Base-by-base conservation (phyloP, 2,113 vertebrate species). In the Lampris megalopsis region DNA sequence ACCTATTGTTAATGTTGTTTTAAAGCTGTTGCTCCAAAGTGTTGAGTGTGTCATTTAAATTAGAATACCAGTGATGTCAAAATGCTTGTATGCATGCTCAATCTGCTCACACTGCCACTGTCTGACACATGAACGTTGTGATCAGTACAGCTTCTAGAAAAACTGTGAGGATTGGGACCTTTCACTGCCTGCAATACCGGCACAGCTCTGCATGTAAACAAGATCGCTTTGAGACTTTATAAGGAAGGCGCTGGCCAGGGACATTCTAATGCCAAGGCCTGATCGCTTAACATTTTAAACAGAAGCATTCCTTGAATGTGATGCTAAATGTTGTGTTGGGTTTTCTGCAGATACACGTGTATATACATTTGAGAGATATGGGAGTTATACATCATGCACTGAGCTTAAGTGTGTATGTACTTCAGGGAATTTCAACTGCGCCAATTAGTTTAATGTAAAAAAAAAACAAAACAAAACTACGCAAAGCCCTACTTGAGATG, bases 331-430 rank as follows among this genome's bases (percentile, higher is more conserved):
- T 61, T 68, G 60, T 10, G n/a, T 36, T 48, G 41, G 57, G 49
- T 54, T 81, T 81, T 75, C 54, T 63, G 64, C 64, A 68, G 9
- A 5, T 62, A 72, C 64, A 61, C 68, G 68, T 77, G 41, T 59
- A 60, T 77, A 45, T 59, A 60, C 64, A 77, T 75, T 80, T 47
- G 53, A 83, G 52, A 72, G 75, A 75, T 65, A 59, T 61, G 76
- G 24, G 53, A 66, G 45, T 8, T 50, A 13, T 68, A 54, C 24
- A 58, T 70, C 13, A 68, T 84, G 84, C 89, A 88, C 88, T 90
- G 81, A 88, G 77, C 64, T 81, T 9, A 89, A 81, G 73, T 56
- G n/a, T 89, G 70, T 83, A 74, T 82, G 79, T 77, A 77, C 48
- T 75, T 9, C 48, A 9, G 38, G 63, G 42, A 68, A 48, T 24